Conservation (phyloP, 2,797 vertebrate genomes). For the Diplodus sargus region DNA sequence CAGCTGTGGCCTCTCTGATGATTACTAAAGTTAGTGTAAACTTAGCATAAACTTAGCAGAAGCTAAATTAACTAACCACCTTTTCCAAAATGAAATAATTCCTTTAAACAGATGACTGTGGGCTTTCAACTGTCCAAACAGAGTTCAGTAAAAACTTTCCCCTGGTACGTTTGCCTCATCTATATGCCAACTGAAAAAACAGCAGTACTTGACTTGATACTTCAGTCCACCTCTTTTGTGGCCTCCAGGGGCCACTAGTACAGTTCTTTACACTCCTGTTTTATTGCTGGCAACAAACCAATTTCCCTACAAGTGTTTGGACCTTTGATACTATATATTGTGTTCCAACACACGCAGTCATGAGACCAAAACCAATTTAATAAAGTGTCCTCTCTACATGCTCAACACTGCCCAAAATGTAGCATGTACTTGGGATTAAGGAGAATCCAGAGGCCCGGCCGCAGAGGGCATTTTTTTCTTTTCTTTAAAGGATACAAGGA, state of each 20-base stretch:
- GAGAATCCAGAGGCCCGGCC: slow-evolving; percentile 22
- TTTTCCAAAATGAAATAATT: no score
- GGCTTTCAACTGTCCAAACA: no score
- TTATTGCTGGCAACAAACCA: not conserved
- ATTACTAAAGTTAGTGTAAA: not conserved
- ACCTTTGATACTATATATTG: slow-evolving; percentile 15
- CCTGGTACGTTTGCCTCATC: not conserved
- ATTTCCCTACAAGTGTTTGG: slow-evolving; percentile 4
- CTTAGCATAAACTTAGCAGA: not conserved
- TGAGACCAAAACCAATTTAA: slow-evolving; percentile 11
- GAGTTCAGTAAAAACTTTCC: no score
- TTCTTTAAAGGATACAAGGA: slow-evolving; percentile 91
- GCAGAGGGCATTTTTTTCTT: not conserved
- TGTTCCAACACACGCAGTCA: slow-evolving; percentile 33
- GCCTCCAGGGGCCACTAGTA: not conserved
- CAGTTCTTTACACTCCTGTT: not conserved
- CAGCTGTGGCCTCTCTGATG: not conserved
- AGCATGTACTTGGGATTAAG: slow-evolving; percentile 33
- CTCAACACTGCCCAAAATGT: slow-evolving; percentile 46
- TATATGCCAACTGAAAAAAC: not conserved
- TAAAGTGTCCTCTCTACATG: not conserved
- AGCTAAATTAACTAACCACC: not conserved
- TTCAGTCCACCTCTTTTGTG: not conserved
- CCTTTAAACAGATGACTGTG: no score
- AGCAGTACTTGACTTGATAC: not conserved